Evolutionary conservation across 2,797 vertebrate genomes (phyloP).

Genomic region (Pagetopsis macropterus): DNA sequence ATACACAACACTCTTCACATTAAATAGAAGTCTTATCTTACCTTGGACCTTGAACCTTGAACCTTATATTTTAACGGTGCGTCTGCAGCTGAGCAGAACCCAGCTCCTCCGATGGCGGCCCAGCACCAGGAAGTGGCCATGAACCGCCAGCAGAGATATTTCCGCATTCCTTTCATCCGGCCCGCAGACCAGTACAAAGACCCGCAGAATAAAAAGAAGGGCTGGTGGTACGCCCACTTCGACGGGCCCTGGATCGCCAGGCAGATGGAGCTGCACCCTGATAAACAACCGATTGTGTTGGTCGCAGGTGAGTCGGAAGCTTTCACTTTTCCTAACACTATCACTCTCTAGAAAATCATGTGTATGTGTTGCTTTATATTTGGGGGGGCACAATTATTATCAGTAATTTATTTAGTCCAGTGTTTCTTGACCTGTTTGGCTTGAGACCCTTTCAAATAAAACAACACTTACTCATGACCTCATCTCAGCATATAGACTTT

Average conservation of each 20-base stretch:
- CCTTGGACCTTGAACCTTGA: too few species aligned
- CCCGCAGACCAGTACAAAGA: slow-evolving; percentile 98
- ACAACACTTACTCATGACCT: neutral
- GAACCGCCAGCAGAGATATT: slow-evolving; percentile 96
- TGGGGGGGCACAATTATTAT: neutral
- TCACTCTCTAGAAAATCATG: neutral
- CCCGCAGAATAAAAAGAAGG: slow-evolving; percentile 98
- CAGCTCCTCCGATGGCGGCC: slow-evolving; percentile 82
- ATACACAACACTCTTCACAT: neutral
- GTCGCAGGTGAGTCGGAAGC: slow-evolving; percentile 87
- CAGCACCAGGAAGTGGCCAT: slow-evolving; percentile 91
- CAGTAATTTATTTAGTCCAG: neutral
- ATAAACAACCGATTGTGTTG: slow-evolving; percentile 95
- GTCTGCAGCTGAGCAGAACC: slow-evolving; percentile 91
- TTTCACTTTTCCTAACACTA: neutral
- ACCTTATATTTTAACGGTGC: neutral
- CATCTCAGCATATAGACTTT: neutral
- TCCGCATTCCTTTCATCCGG: slow-evolving; percentile 98
- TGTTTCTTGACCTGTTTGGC: neutral
- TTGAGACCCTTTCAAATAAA: neutral
- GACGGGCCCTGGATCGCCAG: slow-evolving; percentile 98
- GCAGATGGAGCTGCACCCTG: slow-evolving; percentile 99
- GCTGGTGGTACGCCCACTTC: slow-evolving; percentile 99
- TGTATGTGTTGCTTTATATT: neutral
- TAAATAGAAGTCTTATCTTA: neutral